Conservation (phyloP, 2,888 invertebrate genomes). For the Drosophila quasianomalipes region DNA sequence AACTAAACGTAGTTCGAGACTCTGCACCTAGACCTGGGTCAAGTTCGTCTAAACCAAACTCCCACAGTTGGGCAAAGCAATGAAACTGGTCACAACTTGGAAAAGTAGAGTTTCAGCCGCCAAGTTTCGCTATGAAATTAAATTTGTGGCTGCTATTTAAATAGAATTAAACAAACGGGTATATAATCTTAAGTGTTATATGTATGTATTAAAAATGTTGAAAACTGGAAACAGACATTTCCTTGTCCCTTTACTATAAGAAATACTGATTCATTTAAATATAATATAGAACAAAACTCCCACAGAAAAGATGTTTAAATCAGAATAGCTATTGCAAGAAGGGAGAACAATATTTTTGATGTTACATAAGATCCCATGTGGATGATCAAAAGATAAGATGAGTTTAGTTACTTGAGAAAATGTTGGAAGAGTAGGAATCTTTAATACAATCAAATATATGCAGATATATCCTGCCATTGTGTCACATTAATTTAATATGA, state of each 20-base stretch:
- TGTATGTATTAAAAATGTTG: neutral
- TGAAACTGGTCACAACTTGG: slow-evolving; percentile 43
- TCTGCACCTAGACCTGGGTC: slow-evolving; percentile 69
- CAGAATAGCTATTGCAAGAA: neutral
- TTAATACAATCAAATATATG: neutral
- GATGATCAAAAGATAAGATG: neutral
- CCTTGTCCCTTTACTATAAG: neutral
- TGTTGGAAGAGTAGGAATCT: neutral
- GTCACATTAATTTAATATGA: neutral
- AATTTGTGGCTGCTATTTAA: neutral
- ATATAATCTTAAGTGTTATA: neutral
- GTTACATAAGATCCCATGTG: neutral
- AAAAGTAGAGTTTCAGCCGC: slow-evolving; percentile 2
- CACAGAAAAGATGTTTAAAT: neutral
- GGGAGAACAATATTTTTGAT: too few species aligned
- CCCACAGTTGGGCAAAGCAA: slow-evolving; percentile 38
- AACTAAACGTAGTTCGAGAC: slow-evolving; percentile 25
- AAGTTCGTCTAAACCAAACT: slow-evolving; percentile 46
- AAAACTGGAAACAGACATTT: neutral
- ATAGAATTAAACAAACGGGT: neutral
- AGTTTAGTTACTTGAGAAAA: neutral
- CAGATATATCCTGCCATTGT: neutral
- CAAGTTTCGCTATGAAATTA: neutral
- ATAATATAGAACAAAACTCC: neutral
- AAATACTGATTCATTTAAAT: neutral